Conservation (phyloP, 2,113 vertebrate species). For the Melanocharis versteri region DNA sequence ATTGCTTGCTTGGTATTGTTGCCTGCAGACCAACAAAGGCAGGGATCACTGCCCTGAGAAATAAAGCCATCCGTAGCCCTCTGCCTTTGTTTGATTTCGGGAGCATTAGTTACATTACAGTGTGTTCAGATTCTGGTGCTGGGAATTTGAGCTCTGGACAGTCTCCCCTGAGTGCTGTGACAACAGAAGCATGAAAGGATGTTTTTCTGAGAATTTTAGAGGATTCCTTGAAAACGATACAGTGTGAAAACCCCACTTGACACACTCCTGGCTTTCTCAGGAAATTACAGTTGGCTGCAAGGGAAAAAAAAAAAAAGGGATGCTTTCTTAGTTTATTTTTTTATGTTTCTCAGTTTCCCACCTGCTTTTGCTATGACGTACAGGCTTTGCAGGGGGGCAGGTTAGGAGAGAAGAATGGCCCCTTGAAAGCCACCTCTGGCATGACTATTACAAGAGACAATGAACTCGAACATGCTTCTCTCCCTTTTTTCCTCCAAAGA, state of each 20-base stretch:
- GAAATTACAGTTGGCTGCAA: background rate
- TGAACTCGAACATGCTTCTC: slow-evolving; percentile 49
- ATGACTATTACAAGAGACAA: slow-evolving; percentile 13
- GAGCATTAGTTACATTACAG: slow-evolving; percentile 38
- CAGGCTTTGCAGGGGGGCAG: background rate
- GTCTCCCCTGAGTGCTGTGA: slow-evolving; percentile 40
- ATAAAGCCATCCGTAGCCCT: slow-evolving; percentile 42
- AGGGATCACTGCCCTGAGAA: slow-evolving; percentile 54
- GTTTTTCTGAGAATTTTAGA: slow-evolving; percentile 49
- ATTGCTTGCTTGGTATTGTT: slow-evolving; percentile 35
- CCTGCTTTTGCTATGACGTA: background rate
- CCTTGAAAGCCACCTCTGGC: slow-evolving; percentile 40
- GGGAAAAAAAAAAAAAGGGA: background rate
- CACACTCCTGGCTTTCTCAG: slow-evolving; percentile 1
- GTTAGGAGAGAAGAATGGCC: background rate
- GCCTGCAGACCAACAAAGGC: slow-evolving; percentile 50
- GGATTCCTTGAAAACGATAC: slow-evolving; percentile 32
- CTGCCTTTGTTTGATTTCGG: slow-evolving; percentile 57
- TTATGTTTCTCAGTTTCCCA: background rate
- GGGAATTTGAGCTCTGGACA: slow-evolving; percentile 39
- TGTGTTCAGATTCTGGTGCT: slow-evolving; percentile 42
- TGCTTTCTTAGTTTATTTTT: background rate
- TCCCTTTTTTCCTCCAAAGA: slow-evolving; percentile 32
- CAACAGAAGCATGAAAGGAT: slow-evolving; percentile 44
- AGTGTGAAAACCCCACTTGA: slow-evolving; percentile 27